Evolutionary conservation across 2,888 invertebrate genomes (phyloP).

Genomic region (Drepanosiphum platanoidis): DNA sequence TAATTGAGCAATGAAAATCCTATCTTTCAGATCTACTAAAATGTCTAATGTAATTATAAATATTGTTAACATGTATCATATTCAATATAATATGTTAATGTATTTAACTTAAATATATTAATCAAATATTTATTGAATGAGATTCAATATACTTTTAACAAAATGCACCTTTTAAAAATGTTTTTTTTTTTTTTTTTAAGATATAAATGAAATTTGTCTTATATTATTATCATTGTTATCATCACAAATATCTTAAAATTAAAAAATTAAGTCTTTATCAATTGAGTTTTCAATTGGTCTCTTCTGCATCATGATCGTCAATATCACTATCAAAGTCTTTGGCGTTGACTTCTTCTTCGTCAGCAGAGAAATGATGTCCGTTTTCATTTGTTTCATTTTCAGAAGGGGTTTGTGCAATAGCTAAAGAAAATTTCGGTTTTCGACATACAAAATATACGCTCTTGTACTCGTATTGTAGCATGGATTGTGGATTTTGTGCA

Average conservation of each 20-base stretch:
- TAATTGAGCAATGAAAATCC: neutral
- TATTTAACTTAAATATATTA: slow-evolving; percentile 24
- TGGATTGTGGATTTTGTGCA: slow-evolving; percentile 90
- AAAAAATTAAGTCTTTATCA: slow-evolving; percentile 48
- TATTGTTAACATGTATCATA: neutral
- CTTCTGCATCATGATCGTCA: slow-evolving; percentile 32
- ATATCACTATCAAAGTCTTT: slow-evolving; percentile 15
- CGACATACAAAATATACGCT: slow-evolving; percentile 92
- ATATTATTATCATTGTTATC: slow-evolving; percentile 31
- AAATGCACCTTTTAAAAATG: slow-evolving; percentile 31
- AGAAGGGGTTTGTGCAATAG: neutral
- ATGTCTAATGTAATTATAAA: slow-evolving; percentile 1
- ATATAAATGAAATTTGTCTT: slow-evolving; percentile 30
- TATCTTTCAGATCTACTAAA: neutral
- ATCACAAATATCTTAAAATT: slow-evolving; percentile 54
- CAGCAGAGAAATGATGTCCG: neutral
- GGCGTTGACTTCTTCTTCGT: slow-evolving; percentile 17
- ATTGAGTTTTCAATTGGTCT: slow-evolving; percentile 30
- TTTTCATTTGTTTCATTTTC: slow-evolving; percentile 38
- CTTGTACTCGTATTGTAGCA: slow-evolving; percentile 91
- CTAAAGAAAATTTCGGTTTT: slow-evolving; percentile 72
- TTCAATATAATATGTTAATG: slow-evolving; percentile 8
- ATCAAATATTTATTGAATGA: slow-evolving; percentile 37
- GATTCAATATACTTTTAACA: slow-evolving; percentile 42
- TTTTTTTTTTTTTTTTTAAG: neutral